Conservation (phyloP, 2,113 vertebrate species). For the Panthera leo region DNA sequence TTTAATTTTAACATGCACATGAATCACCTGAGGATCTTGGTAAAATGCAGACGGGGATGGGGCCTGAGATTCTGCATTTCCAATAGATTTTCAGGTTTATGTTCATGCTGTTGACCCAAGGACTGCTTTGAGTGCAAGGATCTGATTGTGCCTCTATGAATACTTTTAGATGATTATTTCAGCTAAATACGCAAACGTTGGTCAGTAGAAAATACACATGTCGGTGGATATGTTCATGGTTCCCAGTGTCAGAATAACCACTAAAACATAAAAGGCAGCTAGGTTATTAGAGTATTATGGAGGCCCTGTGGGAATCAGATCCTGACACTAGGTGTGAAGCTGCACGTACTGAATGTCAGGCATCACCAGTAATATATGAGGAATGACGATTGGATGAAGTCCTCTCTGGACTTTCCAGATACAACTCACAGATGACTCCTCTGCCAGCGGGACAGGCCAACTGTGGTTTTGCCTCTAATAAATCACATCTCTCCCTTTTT, state of each 20-base stretch:
- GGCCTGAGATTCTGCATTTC: background rate
- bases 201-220: background rate
- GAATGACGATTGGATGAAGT: background rate
- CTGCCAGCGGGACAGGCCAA: background rate
- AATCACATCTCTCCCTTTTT: conserved; percentile 22
- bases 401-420: background rate
- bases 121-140: background rate
- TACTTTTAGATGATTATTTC: conserved; percentile 29
- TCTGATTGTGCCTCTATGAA: background rate
- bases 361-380: background rate
- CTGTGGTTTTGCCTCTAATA: background rate
- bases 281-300: background rate
- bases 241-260: background rate
- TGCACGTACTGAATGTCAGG: background rate
- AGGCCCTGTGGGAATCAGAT: background rate
- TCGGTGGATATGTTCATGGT: background rate
- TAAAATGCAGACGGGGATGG: background rate
- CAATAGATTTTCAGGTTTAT: background rate
- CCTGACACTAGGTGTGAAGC: background rate
- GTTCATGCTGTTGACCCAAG: background rate
- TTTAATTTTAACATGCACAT: background rate
- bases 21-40: background rate
- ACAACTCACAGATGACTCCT: background rate
- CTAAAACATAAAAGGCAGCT: background rate
- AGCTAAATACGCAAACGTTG: background rate